phyloP scores from a whole-genome alignment of 2,797 vertebrate genomes.

The Microchirus variegatus region DNA sequence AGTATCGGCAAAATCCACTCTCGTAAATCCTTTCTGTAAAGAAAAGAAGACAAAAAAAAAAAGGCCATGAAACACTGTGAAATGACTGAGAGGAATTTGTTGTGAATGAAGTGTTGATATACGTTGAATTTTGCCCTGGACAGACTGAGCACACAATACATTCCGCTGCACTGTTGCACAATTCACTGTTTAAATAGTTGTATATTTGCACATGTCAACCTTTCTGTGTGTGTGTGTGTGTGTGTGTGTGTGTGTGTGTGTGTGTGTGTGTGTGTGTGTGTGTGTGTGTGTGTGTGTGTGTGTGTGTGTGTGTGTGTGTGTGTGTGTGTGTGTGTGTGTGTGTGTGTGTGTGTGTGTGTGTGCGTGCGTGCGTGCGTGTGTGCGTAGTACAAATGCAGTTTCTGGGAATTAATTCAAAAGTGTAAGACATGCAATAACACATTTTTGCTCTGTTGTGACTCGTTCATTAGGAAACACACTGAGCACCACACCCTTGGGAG shows the following conservation, averaged over 20 bases:
- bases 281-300: not conserved
- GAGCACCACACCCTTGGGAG: constrained; percentile 53
- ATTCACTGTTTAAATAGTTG: too few species aligned
- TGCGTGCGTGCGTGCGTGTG: too few species aligned
- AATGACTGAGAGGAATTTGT: not conserved
- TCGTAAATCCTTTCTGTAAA: constrained; percentile 78
- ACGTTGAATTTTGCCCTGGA: not conserved
- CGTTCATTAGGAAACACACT: constrained; percentile 57
- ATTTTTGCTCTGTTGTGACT: constrained; percentile 64
- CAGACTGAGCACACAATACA: too few species aligned
- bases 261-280: too few species aligned
- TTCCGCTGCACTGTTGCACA: too few species aligned
- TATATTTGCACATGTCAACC: not conserved
- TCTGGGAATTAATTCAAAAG: not conserved
- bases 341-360: not conserved
- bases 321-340: not conserved
- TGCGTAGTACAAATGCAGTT: not conserved
- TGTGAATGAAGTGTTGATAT: not conserved
- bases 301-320: too few species aligned
- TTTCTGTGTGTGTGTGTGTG: not conserved
- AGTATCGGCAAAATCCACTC: constrained; percentile 57
- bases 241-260: not conserved
- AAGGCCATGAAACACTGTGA: not conserved
- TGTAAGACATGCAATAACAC: not conserved
- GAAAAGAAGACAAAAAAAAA: constrained; percentile 47